phyloP scores from a whole-genome alignment of 92 coral and sea anemone species.

The Paramuricea clavata region DNA sequence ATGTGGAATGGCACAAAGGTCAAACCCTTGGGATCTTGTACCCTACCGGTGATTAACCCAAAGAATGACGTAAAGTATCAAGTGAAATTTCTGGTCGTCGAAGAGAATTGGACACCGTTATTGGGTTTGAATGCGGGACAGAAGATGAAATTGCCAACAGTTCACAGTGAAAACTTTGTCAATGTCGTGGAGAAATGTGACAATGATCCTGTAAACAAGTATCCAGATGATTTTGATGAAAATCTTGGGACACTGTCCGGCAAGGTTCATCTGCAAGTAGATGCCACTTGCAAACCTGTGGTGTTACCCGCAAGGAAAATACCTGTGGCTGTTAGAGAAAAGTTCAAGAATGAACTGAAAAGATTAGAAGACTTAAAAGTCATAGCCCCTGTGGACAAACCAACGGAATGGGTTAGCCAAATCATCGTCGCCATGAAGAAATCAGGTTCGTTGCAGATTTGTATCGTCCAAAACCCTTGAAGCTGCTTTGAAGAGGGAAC shows the following conservation, averaged over 20 bases:
- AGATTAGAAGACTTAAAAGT: background rate
- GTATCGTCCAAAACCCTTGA: conserved; percentile 11
- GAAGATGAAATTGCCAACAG: too few relatives aligned
- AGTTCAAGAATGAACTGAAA: conserved; percentile 1
- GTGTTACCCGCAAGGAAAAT: too few relatives aligned
- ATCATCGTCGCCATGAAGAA: conserved; percentile 46
- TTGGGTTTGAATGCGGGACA: background rate
- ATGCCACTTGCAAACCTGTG: too few relatives aligned
- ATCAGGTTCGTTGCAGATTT: conserved; percentile 9
- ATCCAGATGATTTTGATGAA: too few relatives aligned
- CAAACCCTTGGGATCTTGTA: background rate
- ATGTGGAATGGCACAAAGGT: background rate
- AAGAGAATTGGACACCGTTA: background rate
- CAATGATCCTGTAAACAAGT: too few relatives aligned
- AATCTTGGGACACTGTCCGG: too few relatives aligned
- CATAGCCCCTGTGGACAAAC: conserved; percentile 22
- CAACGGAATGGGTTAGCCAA: conserved; percentile 52
- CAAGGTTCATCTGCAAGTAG: too few relatives aligned
- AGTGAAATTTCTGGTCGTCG: background rate
- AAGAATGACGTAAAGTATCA: background rate
- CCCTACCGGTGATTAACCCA: background rate
- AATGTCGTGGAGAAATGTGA: too few relatives aligned
- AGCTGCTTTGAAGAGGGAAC: conserved; percentile 15
- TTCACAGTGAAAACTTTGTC: conserved; percentile 1
- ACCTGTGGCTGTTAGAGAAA: background rate